Conservation (phyloP, 2,888 invertebrate species). For the Resseliella maxima region DNA sequence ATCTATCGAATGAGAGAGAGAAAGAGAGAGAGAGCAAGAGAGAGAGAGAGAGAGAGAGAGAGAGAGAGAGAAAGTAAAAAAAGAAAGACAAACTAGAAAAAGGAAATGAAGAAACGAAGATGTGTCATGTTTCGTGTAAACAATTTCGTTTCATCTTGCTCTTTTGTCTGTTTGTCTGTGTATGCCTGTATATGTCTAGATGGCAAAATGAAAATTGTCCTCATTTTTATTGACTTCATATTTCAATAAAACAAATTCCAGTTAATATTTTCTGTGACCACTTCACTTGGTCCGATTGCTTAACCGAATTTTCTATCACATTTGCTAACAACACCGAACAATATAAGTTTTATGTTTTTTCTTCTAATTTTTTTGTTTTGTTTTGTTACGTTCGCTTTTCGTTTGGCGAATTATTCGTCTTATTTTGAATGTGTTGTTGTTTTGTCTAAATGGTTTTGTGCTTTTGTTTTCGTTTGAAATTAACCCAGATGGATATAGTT, state of each 20-base stretch:
- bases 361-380: no score
- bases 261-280: neutral
- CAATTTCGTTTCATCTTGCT: neutral
- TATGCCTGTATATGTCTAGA: neutral
- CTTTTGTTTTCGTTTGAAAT: neutral
- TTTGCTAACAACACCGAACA: neutral
- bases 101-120: neutral
- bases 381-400: no score
- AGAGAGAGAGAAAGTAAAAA: no score
- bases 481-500: conserved; percentile 53
- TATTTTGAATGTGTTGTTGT: neutral
- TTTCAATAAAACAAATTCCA: conserved; percentile 3
- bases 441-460: neutral
- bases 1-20: no score
- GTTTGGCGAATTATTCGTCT: neutral
- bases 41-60: no score
- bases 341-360: no score
- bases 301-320: neutral
- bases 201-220: conserved; percentile 14
- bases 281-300: neutral
- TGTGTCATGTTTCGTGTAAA: conserved; percentile 44
- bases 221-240: conserved; percentile 2
- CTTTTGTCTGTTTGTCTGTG: neutral
- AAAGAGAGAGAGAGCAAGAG: no score
- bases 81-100: neutral